Conservation (phyloP, 2,113 vertebrate genomes). For the Menidia beryllina region DNA sequence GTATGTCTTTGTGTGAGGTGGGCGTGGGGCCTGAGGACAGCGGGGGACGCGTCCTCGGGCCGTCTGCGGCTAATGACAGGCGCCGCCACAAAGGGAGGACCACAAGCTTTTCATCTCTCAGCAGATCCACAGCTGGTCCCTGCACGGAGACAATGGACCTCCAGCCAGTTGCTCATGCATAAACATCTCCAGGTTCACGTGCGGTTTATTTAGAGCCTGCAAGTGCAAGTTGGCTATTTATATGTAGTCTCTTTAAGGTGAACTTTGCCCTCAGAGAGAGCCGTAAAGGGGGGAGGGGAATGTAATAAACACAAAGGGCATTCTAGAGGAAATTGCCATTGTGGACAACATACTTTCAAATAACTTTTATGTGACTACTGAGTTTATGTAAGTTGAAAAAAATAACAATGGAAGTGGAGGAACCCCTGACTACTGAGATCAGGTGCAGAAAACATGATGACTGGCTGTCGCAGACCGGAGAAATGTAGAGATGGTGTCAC, state of each 20-base stretch:
- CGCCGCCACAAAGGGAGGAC: constrained; percentile 27
- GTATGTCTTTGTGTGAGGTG: background rate
- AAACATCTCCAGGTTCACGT: constrained; percentile 2
- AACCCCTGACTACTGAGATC: too few species aligned
- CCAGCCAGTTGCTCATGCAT: constrained; percentile 31
- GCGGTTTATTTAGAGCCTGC: background rate
- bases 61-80: constrained; percentile 37
- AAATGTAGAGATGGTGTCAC: background rate
- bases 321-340: constrained; percentile 4
- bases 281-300: background rate
- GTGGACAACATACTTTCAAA: background rate
- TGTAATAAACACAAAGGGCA: background rate
- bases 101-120: constrained; percentile 2
- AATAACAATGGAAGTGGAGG: background rate
- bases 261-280: background rate
- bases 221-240: background rate
- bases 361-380: background rate
- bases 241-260: background rate
- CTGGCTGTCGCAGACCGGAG: background rate
- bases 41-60: constrained; percentile 38
- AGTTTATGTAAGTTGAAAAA: background rate
- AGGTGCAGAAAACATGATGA: background rate
- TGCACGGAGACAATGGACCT: constrained; percentile 29
- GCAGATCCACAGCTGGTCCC: constrained; percentile 43
- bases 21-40: constrained; percentile 24